phyloP scores from a whole-genome alignment of 2,888 invertebrate species.

The Drosophila neotestacea region DNA sequence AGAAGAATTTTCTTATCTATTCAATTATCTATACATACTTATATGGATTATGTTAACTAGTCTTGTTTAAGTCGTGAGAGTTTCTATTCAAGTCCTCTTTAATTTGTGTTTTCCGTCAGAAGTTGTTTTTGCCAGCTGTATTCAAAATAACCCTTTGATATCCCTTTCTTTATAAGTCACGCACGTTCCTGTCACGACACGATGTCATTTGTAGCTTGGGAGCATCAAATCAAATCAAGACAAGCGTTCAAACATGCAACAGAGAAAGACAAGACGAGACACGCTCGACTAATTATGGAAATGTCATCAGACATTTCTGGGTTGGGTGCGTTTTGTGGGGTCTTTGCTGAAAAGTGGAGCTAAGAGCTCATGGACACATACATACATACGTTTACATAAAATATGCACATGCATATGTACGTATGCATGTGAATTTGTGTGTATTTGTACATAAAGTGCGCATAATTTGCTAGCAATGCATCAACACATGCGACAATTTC shows the following conservation, averaged over 20 bases:
- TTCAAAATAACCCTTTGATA: background rate
- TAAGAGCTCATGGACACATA: conserved; percentile 23
- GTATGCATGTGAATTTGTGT: background rate
- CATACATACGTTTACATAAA: background rate
- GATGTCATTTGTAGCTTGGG: conserved; percentile 7
- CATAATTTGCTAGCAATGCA: conserved; percentile 79
- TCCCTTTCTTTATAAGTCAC: background rate
- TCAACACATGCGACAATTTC: conserved; percentile 76
- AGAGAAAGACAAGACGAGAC: conserved; percentile 56
- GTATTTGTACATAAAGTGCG: conserved; percentile 56
- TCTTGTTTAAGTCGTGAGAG: too few species aligned
- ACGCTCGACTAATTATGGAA: conserved; percentile 82
- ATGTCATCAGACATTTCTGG: conserved; percentile 75
- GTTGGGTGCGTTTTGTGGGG: conserved; percentile 57
- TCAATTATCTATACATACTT: too few species aligned
- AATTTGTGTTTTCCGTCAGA: too few species aligned
- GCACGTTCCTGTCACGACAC: conserved; percentile 11
- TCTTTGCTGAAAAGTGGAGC: conserved; percentile 46
- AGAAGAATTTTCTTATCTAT: background rate
- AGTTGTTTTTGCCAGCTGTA: too few species aligned
- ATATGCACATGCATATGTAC: background rate
- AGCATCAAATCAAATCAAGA: conserved; percentile 80
- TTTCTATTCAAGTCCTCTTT: too few species aligned
- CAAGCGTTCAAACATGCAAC: conserved; percentile 75
- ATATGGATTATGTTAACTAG: too few species aligned